Conservation (phyloP, 2,113 vertebrate genomes). For the Corvus moneduloides region DNA sequence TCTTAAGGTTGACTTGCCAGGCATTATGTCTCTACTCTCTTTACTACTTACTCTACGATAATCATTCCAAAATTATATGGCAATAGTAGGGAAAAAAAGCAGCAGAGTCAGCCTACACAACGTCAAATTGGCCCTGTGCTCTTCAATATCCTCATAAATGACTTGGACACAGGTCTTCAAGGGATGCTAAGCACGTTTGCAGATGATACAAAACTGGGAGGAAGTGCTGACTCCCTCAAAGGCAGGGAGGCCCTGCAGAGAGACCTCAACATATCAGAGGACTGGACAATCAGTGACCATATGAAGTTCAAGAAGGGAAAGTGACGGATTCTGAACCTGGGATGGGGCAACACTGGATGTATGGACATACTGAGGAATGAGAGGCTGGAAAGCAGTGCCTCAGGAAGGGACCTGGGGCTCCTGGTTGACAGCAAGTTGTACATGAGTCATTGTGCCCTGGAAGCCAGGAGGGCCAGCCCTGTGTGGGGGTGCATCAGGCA, state of each 20-base stretch:
- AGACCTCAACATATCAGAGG: neutral
- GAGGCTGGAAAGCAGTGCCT: accelerated
- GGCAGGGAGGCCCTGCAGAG: neutral
- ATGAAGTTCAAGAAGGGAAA: neutral
- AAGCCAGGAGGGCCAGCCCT: accelerated
- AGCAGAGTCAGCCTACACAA: neutral
- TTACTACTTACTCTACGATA: neutral
- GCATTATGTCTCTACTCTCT: neutral
- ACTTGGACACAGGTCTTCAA: neutral
- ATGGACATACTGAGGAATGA: accelerated
- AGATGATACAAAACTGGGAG: neutral
- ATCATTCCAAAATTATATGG: neutral
- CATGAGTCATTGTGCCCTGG: neutral
- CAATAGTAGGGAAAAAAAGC: neutral
- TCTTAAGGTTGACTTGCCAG: neutral
- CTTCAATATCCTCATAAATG: neutral
- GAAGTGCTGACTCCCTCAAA: neutral
- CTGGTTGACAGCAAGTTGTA: accelerated
- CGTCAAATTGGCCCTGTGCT: neutral
- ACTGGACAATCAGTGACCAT: neutral
- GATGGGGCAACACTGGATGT: neutral
- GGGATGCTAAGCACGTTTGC: neutral
- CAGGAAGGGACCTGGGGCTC: accelerated
- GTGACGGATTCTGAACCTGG: neutral
- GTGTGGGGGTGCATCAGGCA: neutral